Base-by-base conservation (phyloP, 2,113 vertebrate species). In the Fregetta grallaria region DNA sequence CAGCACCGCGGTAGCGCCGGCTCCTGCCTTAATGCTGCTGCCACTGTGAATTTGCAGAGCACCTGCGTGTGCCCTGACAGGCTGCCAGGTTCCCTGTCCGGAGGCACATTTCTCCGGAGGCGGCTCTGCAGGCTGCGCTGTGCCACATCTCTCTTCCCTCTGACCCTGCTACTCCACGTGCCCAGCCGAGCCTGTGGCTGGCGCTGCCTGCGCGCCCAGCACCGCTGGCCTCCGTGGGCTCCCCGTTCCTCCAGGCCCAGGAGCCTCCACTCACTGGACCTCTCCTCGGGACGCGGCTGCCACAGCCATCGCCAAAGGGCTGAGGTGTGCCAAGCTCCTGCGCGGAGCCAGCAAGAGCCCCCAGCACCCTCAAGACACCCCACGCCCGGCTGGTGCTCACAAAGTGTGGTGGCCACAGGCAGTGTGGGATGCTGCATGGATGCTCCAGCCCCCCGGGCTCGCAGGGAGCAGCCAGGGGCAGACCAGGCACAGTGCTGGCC, bases 371-470 rank as follows among this genome's bases (percentile, higher is more conserved):
- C 0, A 3, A 53, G 68, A 18, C 40, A 59, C 6, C 13, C 7
- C 20, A 16, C 18, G 21, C 25, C 22, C 0, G 1, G 40, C 70
- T 7, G 27, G 55, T 25, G 38, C 61, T 74, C 70, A 16, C 16
- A 18, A 6, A 49, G 29, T 0, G 0, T 1, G 4, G 13, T 11
- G 11, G 53, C 62, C 44, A 1, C 1, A 1, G 53, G 76, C 71
- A 71, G 68, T 17, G 8, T 1, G 15, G 79, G 25, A 59, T 17
- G 38, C 36, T 58, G 23, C 47, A 10, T 0, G 15, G 76, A 6
- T 36, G 23, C 49, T 88, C 20, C 38, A 17, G 63, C 36, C 30
- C 30, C 36, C 34, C 1, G 4, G 47, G n/a, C 61, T 45, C 0
- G 0, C 58, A 29, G 49, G 32, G 88, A 66, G 27, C 49, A 74